Base-by-base conservation (phyloP, 2,797 vertebrate genomes). In the Acipenser oxyrinchus region DNA sequence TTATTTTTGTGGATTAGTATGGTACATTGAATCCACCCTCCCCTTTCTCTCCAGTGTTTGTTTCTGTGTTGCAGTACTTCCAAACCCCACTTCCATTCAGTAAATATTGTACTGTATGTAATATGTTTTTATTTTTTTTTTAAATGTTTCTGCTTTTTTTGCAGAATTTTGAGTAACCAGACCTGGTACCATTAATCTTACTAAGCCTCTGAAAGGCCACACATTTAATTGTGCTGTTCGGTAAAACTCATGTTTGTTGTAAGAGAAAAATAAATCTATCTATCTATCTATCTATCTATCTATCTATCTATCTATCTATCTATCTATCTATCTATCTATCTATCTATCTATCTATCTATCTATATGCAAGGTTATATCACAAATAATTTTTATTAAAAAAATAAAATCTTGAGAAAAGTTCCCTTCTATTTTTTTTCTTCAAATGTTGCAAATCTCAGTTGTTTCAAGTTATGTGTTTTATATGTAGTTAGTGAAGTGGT, bases 381-480 rank as follows among this genome's bases (percentile, higher is more conserved):
- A 70, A 78, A 87, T 82, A 85, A 89, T 82, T 91, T 92, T 87
- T 92, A 91, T 37, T 37, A 90, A 92, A 92, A 90, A 76, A 78
- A 66, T 53, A 63, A 71, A 71, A 73, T 73, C 65, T 8, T 53
- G 68, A 74, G 65, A 63, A 55, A 37, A 37, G 37, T 37, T 5
- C 37, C 64, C 64, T n/a, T 3, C 18, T 69, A 1, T 65, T 37
- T 2, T 7, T 37, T 48, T 48, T 71, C n/a, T n/a, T 58, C 7
- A 11, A 58, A 7, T 58, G 55, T 58, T 11, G 37, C 37, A 37
- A 37, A 37, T 37, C 37, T 37, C 37, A 37, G 37, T 4, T 37
- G 37, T 37, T 37, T 37, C 37, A 37, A 37, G 37, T 37, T 37
- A 37, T 37, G 37, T 37, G 5, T 37, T 37, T 37, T 37, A 37